phyloP scores from a whole-genome alignment of 1,140 invertebrate species.

The Drosophila sproati region DNA sequence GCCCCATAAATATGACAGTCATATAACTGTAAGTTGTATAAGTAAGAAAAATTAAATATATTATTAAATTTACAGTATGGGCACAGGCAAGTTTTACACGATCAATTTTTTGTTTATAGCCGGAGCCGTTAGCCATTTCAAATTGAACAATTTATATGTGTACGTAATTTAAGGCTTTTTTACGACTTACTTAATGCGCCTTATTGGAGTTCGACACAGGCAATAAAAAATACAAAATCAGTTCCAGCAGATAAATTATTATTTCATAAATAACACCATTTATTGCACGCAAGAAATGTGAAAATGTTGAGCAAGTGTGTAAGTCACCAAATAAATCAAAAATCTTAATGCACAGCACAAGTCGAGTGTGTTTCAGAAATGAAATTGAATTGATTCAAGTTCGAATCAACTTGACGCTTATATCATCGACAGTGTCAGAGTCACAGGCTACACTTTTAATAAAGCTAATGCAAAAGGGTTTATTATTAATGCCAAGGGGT shows the following conservation, averaged over 20 bases:
- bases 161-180: conserved; percentile 27
- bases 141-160: conserved; percentile 9
- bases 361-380: background rate
- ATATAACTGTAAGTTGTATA: background rate
- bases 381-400: conserved; percentile 7
- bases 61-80: conserved; percentile 10
- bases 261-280: conserved; percentile 12
- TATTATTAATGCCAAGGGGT: conserved; percentile 48
- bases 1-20: background rate
- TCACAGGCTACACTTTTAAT: conserved; percentile 48
- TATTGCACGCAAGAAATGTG: background rate
- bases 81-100: conserved; percentile 22
- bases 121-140: conserved; percentile 4
- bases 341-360: background rate
- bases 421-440: conserved; percentile 4
- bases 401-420: background rate
- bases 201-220: conserved; percentile 8
- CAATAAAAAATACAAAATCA: conserved; percentile 23
- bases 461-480: conserved; percentile 61
- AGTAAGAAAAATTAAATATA: conserved; percentile 10
- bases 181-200: conserved; percentile 44
- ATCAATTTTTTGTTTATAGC: conserved; percentile 22
- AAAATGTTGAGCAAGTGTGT: background rate
- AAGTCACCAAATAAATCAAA: conserved; percentile 10
- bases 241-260: conserved; percentile 11